Percentiles rank a stretch among this genome's conserved stretches.
Evolutionary conservation across 64 coral and sea anemone genomes (phyloP).

Genomic region (Pocillopora damicornis): DNA sequence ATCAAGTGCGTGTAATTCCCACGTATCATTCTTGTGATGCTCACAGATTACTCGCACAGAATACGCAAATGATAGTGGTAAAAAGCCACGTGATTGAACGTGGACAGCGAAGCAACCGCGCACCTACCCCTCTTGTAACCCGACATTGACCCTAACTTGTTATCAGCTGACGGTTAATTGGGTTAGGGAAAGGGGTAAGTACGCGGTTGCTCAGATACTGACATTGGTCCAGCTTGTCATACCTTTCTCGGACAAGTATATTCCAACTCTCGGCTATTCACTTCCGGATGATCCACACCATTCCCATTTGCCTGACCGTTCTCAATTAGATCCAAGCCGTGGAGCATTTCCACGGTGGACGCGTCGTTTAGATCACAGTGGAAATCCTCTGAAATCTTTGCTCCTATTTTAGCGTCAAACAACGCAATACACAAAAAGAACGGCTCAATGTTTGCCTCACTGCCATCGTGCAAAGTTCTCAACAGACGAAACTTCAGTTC

Average conservation of each 20-base stretch:
- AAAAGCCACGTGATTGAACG: too few species aligned
- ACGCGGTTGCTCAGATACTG: not conserved
- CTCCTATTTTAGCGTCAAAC: slow-evolving; percentile 90
- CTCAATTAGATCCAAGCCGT: slow-evolving; percentile 64
- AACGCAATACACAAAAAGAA: slow-evolving; percentile 90
- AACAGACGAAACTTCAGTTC: slow-evolving; percentile 92
- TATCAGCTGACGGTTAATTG: too few species aligned
- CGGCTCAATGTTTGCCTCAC: slow-evolving; percentile 80
- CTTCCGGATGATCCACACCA: not conserved
- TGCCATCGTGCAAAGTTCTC: slow-evolving; percentile 50
- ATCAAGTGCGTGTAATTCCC: too few species aligned
- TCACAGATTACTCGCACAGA: too few species aligned
- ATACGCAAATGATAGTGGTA: not conserved
- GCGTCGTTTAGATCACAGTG: slow-evolving; percentile 83
- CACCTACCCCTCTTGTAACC: not conserved
- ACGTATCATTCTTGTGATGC: too few species aligned
- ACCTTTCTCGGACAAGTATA: slow-evolving; percentile 72
- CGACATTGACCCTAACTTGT: too few species aligned
- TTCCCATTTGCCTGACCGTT: slow-evolving; percentile 81
- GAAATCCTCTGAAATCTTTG: slow-evolving; percentile 89
- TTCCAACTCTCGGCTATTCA: slow-evolving; percentile 50
- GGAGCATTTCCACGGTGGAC: slow-evolving; percentile 66
- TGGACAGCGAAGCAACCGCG: not conserved
- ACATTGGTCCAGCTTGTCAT: not conserved
- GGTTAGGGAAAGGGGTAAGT: too few species aligned